Conservation (phyloP, 2,797 vertebrate species). For the Micrastur ruficollis region DNA sequence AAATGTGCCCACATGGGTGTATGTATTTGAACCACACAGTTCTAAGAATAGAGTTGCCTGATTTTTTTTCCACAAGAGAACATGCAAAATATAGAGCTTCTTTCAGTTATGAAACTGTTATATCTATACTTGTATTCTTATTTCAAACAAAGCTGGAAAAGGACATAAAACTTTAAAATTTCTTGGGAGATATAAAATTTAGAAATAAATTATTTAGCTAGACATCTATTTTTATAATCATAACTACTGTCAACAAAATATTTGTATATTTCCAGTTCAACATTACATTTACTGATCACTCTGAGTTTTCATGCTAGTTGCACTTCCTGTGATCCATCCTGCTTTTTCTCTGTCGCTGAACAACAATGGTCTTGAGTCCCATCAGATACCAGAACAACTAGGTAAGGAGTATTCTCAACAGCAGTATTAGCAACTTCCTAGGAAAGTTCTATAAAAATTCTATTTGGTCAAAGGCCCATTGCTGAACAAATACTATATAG, state of each 20-base stretch:
- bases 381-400: neutral
- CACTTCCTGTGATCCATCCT: neutral
- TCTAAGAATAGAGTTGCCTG: neutral
- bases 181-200: neutral
- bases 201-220: neutral
- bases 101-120: neutral
- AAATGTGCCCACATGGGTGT: neutral
- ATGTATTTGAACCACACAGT: neutral
- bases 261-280: neutral
- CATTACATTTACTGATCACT: neutral
- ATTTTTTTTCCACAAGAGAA: neutral
- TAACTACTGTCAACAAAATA: neutral
- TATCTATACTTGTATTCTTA: neutral
- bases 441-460: neutral
- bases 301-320: neutral
- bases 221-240: neutral
- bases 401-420: neutral
- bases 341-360: neutral
- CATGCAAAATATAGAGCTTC: neutral
- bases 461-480: neutral
- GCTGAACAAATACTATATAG: neutral
- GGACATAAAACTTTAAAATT: neutral
- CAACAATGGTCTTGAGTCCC: neutral
- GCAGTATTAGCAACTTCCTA: neutral
- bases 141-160: neutral